Evolutionary conservation across 2,797 vertebrate species (phyloP), one percentile per base, ranked within the genome.

Genomic region (Rhinogobio ventralis): DNA sequence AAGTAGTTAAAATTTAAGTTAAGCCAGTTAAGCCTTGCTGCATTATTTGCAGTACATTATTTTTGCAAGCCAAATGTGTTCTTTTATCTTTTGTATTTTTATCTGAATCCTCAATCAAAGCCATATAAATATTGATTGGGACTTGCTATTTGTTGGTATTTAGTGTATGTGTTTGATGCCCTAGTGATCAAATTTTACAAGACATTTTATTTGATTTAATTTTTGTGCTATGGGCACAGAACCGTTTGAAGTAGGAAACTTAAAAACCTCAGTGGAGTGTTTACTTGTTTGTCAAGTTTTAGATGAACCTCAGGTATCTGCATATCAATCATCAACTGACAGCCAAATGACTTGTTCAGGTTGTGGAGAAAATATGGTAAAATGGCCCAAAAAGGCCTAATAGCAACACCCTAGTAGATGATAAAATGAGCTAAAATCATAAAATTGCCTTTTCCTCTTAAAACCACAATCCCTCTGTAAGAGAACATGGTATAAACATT

Each of bases 21-120:
- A 9, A 30, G 57, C 46, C 25, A 39, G 36, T 84, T 30, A 66
- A 39, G 51, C 83, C 81, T 84, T 30, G 72, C 46, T 82, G 62
- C 53, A 82, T 81, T 69, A 53, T 86, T 82, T 84, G 73, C 69
- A 75, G 83, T 28, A 39, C 17, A 45, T 82, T 6, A n/a, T 79
- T n/a, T 33, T 78, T 60, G 30, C 5, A 72, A 79, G 74, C 66
- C 66, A 83, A 66, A 83, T 68, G 53, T 80, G 72, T 80, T 83
- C 15, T 84, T 53, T 77, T 71, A 36, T 53, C 62, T 53, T 51
- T 79, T n/a, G 45, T 7, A 62, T 73, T 42, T 82, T 62, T 45
- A 45, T 45, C 57, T 14, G 42, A 74, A 25, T 74, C 20, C 69
- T 80, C 49, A n/a, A 25, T 72, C 80, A 72, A 71, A 72, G 39